These are phyloP conservation scores for Agriotes lineatus DNA, from an alignment of 2,888 invertebrate species.

Conservation along the genomic window DNA sequence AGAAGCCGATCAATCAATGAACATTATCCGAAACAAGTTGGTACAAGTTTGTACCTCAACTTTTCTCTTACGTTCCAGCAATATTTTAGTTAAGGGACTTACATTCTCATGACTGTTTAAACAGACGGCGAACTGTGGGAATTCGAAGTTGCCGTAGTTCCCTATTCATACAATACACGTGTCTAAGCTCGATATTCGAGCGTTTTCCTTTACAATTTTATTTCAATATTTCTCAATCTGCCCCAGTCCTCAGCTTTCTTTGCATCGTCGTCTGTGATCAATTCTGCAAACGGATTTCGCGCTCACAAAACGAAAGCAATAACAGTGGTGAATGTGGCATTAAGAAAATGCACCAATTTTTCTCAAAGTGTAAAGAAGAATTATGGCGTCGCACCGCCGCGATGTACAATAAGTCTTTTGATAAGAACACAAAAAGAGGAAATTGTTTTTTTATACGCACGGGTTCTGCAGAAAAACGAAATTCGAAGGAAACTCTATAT, in stretches of 20 bases:
- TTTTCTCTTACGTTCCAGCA: conserved; percentile 2
- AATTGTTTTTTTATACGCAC: conserved; percentile 7
- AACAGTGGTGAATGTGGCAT: conserved; percentile 36
- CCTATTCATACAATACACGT: conserved; percentile 35
- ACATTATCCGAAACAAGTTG: conserved; percentile 5
- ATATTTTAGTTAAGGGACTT: conserved; percentile 28
- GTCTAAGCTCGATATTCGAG: conserved; percentile 35
- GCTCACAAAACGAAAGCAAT: conserved; percentile 41
- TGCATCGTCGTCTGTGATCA: conserved; percentile 33
- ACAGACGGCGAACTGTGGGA: conserved; percentile 26
- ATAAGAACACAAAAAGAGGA: conserved; percentile 14
- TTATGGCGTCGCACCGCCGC: conserved; percentile 19
- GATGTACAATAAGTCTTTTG: conserved; percentile 22
- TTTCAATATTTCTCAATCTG: conserved; percentile 44
- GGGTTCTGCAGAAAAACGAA: too few relatives aligned
- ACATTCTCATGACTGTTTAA: conserved; percentile 24
- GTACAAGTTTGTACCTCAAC: conserved; percentile 3
- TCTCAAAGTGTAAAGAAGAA: conserved; percentile 30
- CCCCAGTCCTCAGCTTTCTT: conserved; percentile 32
- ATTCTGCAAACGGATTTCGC: conserved; percentile 39
- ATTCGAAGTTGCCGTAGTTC: conserved; percentile 14
- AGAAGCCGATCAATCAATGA: conserved; percentile 5
- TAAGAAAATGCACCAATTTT: conserved; percentile 43
- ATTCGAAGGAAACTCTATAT: not conserved
- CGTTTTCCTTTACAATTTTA: conserved; percentile 42